phyloP scores from a whole-genome alignment of 2,797 vertebrate genomes.

The Acipenser transmontanus region DNA sequence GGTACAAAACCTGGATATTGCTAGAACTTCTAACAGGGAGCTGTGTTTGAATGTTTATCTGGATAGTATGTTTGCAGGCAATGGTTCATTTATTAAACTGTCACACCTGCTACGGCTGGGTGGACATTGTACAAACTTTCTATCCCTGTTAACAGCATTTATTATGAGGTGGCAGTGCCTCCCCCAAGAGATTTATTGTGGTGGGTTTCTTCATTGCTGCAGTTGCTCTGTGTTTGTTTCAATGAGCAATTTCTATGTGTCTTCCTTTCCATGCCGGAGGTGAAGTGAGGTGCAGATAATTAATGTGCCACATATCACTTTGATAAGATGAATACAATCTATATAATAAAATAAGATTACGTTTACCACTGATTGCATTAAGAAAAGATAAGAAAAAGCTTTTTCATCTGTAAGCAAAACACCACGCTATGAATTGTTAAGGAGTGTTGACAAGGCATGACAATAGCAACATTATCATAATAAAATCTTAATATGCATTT shows the following conservation, averaged over 20 bases:
- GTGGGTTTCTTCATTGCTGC: not conserved
- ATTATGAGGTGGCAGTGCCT: constrained; percentile 2
- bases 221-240: not conserved
- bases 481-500: too few species aligned
- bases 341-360: too few species aligned
- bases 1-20: not conserved
- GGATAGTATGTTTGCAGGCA: too few species aligned
- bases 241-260: not conserved
- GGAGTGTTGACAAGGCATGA: too few species aligned
- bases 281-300: not conserved
- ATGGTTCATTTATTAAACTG: constrained; percentile 10
- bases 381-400: too few species aligned
- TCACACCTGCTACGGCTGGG: constrained; percentile 8
- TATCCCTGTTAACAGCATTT: constrained; percentile 10
- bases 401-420: too few species aligned
- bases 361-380: too few species aligned
- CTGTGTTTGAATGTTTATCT: constrained; percentile 1
- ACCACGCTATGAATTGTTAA: too few species aligned
- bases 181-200: constrained; percentile 9
- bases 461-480: too few species aligned
- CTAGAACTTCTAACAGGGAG: not conserved
- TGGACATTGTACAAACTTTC: constrained; percentile 5
- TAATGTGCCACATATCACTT: constrained; percentile 8
- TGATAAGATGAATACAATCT: not conserved
- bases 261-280: not conserved